Evolutionary conservation across 2,797 vertebrate species (phyloP).

Genomic region (Acropternis orthonyx): DNA sequence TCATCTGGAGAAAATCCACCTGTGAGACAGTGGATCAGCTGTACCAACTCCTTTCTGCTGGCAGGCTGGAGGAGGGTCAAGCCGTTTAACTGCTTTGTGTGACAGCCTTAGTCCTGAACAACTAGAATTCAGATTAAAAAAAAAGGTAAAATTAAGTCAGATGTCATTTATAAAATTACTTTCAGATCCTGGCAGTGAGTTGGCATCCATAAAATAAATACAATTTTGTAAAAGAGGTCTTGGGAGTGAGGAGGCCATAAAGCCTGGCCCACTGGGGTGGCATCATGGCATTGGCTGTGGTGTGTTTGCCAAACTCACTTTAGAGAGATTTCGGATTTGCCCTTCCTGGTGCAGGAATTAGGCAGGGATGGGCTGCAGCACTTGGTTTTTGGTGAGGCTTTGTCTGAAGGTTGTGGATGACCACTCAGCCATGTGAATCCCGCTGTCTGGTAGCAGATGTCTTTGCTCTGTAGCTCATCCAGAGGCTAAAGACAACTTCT

Average conservation of each 20-base stretch:
- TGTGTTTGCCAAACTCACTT: neutral
- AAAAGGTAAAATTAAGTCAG: conserved; percentile 67
- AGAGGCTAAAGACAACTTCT: neutral
- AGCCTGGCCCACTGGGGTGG: neutral
- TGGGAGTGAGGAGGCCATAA: conserved; percentile 22
- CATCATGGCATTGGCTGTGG: neutral
- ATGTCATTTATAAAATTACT: conserved; percentile 66
- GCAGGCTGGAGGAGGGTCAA: neutral
- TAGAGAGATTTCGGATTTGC: neutral
- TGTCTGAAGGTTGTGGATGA: neutral
- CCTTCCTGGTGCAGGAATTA: neutral
- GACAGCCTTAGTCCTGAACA: neutral
- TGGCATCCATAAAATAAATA: neutral
- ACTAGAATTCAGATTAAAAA: neutral
- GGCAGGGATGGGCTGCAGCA: neutral
- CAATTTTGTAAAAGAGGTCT: conserved; percentile 37
- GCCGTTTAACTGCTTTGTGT: neutral
- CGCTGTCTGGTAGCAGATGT: neutral
- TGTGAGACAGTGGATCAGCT: neutral
- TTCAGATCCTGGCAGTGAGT: conserved; percentile 61
- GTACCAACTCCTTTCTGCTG: conserved; percentile 3
- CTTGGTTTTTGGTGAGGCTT: neutral
- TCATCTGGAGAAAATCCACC: neutral
- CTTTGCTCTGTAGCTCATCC: neutral
- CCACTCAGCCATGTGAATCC: neutral